phyloP scores from a whole-genome alignment of 2,797 vertebrate species.

The Lepilemur septentrionalis region DNA sequence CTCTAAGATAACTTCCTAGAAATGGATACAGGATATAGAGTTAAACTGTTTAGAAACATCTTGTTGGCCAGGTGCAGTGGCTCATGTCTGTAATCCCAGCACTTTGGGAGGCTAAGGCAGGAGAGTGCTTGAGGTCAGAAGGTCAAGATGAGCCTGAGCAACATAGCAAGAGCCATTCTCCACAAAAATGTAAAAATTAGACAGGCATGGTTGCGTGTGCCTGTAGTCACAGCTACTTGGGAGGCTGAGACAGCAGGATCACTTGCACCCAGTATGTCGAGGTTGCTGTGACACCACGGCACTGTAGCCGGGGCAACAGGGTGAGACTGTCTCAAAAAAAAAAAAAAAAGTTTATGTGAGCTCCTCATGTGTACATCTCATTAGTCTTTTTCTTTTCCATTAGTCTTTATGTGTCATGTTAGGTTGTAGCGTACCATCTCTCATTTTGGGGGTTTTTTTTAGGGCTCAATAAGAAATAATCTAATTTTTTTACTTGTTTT shows the following conservation, averaged over 20 bases:
- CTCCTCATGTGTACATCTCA: neutral
- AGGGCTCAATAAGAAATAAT: neutral
- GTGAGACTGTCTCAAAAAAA: neutral
- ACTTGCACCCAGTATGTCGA: neutral
- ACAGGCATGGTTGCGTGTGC: neutral
- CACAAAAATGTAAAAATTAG: neutral
- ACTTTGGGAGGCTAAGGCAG: neutral
- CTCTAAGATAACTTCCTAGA: neutral
- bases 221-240: neutral
- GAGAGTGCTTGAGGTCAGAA: neutral
- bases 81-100: neutral
- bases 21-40: neutral
- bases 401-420: neutral
- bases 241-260: neutral
- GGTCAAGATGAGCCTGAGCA: neutral
- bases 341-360: neutral
- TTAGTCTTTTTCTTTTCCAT: neutral
- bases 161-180: neutral
- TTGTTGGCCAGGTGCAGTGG: neutral
- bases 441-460: too few species aligned
- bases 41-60: constrained; percentile 5
- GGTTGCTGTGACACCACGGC: neutral
- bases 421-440: neutral
- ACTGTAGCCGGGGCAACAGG: neutral
- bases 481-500: neutral